phyloP scores from a whole-genome alignment of 2,797 vertebrate species.

The Poeciliopsis paucimaculata region DNA sequence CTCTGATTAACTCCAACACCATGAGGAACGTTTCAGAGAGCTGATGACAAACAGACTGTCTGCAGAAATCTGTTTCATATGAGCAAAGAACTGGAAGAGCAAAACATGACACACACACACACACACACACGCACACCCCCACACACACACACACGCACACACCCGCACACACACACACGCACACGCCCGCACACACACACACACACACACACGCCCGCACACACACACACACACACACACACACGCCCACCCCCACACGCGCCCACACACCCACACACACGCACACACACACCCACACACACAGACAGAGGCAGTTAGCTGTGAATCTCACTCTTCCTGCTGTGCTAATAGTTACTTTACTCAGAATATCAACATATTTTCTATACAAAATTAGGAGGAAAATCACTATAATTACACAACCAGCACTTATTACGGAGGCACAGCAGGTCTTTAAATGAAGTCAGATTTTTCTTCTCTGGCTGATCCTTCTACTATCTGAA shows the following conservation, averaged over 20 bases:
- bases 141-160: not conserved
- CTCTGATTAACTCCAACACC: constrained; percentile 20
- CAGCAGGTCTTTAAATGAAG: no score
- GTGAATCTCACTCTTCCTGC: not conserved
- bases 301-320: constrained; percentile 27
- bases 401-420: not conserved
- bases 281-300: not conserved
- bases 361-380: not conserved
- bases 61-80: constrained; percentile 31
- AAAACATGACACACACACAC: constrained; percentile 9
- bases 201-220: not conserved
- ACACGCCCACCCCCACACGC: not conserved
- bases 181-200: not conserved
- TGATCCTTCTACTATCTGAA: no score
- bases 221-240: not conserved
- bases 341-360: not conserved
- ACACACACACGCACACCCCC: no score
- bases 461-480: no score
- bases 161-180: no score
- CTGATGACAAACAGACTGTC: constrained; percentile 27
- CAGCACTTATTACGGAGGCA: not conserved
- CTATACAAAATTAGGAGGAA: not conserved
- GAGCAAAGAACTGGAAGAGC: constrained; percentile 22
- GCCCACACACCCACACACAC: not conserved
- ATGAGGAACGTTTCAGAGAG: constrained; percentile 33